phyloP scores from a whole-genome alignment of 2,113 vertebrate genomes.

The Podilymbus podiceps region DNA sequence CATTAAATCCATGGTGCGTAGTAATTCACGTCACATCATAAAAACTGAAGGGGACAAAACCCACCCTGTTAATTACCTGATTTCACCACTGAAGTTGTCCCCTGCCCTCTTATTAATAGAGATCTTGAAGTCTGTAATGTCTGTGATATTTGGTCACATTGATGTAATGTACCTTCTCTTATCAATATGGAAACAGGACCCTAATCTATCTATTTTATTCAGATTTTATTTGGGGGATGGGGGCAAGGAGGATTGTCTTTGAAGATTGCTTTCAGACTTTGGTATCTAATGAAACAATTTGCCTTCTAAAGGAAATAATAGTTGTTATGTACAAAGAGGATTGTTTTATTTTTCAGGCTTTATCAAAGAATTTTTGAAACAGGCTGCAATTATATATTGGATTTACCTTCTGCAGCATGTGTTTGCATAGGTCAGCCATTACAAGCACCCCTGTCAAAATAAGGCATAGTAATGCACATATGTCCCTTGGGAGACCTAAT shows the following conservation, averaged over 20 bases:
- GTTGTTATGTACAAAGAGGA: neutral
- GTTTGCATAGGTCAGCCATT: neutral
- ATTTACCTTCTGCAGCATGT: neutral
- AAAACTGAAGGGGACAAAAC: neutral
- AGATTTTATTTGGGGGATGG: slow-evolving; percentile 38
- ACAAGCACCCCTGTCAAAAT: neutral
- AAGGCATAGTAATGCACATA: neutral
- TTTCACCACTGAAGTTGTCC: neutral
- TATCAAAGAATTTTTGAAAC: neutral
- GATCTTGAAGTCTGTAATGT: slow-evolving; percentile 5
- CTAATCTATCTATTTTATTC: slow-evolving; percentile 57
- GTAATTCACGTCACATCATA: neutral
- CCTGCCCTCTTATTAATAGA: slow-evolving; percentile 23
- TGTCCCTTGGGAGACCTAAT: neutral
- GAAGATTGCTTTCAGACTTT: slow-evolving; percentile 37
- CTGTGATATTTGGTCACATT: slow-evolving; percentile 37
- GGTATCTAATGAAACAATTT: neutral
- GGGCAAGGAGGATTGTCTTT: slow-evolving; percentile 9
- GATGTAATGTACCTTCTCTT: slow-evolving; percentile 52
- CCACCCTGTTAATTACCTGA: neutral
- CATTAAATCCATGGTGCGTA: neutral
- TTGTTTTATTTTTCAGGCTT: slow-evolving; percentile 2
- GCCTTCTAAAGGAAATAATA: neutral
- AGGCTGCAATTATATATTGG: neutral
- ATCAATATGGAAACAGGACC: slow-evolving; percentile 44